Evolutionary conservation across 2,113 vertebrate species (phyloP).

Genomic region (Lynx canadensis): DNA sequence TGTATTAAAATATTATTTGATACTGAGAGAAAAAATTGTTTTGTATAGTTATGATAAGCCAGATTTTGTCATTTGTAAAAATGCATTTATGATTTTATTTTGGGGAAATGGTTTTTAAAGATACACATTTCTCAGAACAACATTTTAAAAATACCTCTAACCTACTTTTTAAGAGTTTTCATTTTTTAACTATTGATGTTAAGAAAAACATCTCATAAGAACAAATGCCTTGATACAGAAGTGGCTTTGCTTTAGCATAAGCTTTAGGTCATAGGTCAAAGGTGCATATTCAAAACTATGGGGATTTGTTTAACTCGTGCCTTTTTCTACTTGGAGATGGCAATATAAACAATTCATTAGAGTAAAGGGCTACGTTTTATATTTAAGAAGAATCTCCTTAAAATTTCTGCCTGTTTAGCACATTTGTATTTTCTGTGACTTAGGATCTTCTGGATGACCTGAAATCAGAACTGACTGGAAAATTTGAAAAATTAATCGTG

Average conservation of each 20-base stretch:
- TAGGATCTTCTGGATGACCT: conserved; percentile 94
- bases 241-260: not conserved
- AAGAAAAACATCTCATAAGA: not conserved
- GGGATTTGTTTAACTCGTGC: not conserved
- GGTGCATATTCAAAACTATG: not conserved
- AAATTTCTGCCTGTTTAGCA: not conserved
- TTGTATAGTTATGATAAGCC: not conserved
- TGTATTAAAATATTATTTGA: not conserved
- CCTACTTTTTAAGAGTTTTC: not conserved
- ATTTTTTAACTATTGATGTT: not conserved
- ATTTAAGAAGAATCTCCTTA: accelerated
- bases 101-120: not conserved
- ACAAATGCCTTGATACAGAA: not conserved
- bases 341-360: not conserved
- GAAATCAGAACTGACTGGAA: conserved; percentile 95
- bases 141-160: not conserved
- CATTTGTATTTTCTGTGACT: conserved; percentile 42
- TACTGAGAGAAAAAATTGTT: not conserved
- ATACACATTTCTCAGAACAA: not conserved
- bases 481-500: conserved; percentile 93
- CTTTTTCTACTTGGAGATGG: not conserved
- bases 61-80: not conserved
- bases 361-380: not conserved
- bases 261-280: not conserved
- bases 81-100: not conserved